Evolutionary conservation across 2,888 invertebrate species (phyloP).

Genomic region (Cephalotes varians): DNA sequence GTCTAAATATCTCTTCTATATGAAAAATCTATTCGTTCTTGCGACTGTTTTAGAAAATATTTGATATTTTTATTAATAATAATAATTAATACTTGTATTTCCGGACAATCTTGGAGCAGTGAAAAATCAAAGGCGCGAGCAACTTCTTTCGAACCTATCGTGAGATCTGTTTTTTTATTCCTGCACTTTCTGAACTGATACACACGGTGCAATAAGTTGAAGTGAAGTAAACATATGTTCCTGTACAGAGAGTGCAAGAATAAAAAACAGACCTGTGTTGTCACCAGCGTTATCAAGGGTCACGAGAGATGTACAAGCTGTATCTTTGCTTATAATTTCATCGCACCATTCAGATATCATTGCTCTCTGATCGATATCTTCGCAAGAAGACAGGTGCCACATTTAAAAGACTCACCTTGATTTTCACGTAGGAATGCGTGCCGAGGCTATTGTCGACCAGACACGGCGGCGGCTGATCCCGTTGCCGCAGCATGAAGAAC

Average conservation of each 20-base stretch:
- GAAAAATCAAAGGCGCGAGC: background rate
- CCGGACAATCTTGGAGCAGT: background rate
- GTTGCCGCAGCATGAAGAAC: conserved; percentile 83
- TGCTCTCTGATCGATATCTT: too few species aligned
- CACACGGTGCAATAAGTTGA: too few species aligned
- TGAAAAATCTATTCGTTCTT: background rate
- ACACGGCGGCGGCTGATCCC: conserved; percentile 88
- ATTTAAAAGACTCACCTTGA: conserved; percentile 88
- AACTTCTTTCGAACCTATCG: background rate
- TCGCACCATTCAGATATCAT: too few species aligned
- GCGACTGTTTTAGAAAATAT: background rate
- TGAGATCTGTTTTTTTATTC: too few species aligned
- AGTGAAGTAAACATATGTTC: too few species aligned
- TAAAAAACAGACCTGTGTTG: too few species aligned
- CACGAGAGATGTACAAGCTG: conserved; percentile 36
- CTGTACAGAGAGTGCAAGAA: too few species aligned
- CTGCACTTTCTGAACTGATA: too few species aligned
- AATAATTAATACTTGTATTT: background rate
- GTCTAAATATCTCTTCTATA: background rate
- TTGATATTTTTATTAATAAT: background rate
- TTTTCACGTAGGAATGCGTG: conserved; percentile 89
- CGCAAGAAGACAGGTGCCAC: too few species aligned
- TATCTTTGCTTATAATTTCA: too few species aligned
- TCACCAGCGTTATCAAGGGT: conserved; percentile 65
- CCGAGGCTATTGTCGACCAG: conserved; percentile 88